These are phyloP conservation scores for Suricata suricatta DNA, from an alignment of 2,113 vertebrate species.

Conservation along the genomic window DNA sequence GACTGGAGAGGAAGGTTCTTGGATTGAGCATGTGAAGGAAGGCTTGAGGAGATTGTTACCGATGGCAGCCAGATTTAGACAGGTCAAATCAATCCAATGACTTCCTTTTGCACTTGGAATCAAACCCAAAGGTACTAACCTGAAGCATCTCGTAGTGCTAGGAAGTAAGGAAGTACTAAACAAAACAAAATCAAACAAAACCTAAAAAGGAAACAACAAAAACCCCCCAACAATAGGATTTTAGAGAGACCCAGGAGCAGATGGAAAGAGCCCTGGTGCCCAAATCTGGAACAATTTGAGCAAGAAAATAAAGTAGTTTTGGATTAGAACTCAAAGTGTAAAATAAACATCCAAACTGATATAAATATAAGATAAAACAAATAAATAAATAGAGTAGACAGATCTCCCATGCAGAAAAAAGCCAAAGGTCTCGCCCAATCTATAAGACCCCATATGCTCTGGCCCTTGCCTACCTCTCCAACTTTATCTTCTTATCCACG, in stretches of 20 bases:
- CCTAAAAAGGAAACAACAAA: neutral
- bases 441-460: too few relatives aligned
- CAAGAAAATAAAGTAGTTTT: neutral
- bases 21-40: rapidly evolving
- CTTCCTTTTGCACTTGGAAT: neutral
- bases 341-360: neutral
- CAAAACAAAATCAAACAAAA: neutral
- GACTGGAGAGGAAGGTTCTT: too few relatives aligned
- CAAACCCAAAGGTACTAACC: neutral
- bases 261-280: neutral
- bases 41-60: rapidly evolving
- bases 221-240: too few relatives aligned
- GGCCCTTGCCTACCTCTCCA: neutral
- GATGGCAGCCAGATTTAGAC: neutral
- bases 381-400: neutral
- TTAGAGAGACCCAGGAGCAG: neutral
- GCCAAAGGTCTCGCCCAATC: neutral
- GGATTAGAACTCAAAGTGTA: neutral
- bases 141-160: neutral
- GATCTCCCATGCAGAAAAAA: neutral
- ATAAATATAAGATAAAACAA: neutral
- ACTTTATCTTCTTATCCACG: rapidly evolving
- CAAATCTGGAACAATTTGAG: neutral
- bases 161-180: neutral
- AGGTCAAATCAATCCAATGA: neutral